phyloP scores from a whole-genome alignment of 2,113 vertebrate genomes.

The Lucifuga dentata region DNA sequence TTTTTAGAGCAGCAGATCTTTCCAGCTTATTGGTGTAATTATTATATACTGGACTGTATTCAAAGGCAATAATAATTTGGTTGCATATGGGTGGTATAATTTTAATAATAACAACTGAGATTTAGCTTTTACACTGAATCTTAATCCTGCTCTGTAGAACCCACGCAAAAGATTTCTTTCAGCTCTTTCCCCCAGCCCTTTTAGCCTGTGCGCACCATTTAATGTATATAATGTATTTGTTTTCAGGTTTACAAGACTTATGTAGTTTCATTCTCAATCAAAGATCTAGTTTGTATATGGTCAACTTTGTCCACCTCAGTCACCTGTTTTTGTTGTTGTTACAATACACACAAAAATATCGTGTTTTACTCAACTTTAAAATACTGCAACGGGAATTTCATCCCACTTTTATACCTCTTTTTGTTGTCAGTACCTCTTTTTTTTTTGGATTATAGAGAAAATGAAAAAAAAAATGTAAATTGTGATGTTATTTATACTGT shows the following conservation, averaged over 20 bases:
- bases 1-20: no score
- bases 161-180: background rate
- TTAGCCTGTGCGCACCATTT: conserved; percentile 69
- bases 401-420: conserved; percentile 80
- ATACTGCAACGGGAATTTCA: conserved; percentile 66
- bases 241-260: conserved; percentile 75
- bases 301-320: conserved; percentile 60
- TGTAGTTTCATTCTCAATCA: conserved; percentile 77
- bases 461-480: conserved; percentile 75
- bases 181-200: conserved; percentile 30
- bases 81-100: background rate
- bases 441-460: conserved; percentile 68
- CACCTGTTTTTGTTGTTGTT: conserved; percentile 64
- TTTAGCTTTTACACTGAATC: no score
- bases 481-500: conserved; percentile 84
- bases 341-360: conserved; percentile 51
- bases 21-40: no score
- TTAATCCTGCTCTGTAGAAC: background rate
- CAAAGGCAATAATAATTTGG: background rate
- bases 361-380: conserved; percentile 61
- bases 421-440: conserved; percentile 62
- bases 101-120: background rate
- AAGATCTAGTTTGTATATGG: conserved; percentile 73
- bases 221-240: conserved; percentile 78
- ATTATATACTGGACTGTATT: background rate